These are phyloP conservation scores for Murina feae DNA, from an alignment of 2,113 vertebrate species.

Conservation along the genomic window DNA sequence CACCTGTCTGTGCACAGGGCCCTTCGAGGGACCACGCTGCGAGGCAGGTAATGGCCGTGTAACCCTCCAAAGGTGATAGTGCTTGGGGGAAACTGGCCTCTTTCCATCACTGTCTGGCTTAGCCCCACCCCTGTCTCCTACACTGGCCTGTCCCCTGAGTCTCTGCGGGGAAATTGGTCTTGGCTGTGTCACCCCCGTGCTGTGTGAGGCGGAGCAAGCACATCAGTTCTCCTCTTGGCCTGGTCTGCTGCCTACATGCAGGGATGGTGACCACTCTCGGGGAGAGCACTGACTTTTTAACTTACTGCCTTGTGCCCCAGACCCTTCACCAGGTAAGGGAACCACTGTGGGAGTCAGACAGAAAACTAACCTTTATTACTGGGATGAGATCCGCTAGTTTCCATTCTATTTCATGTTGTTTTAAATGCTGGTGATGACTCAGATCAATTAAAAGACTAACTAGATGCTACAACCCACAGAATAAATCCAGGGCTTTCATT, in stretches of 20 bases:
- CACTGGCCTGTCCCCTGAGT: background rate
- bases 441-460: background rate
- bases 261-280: background rate
- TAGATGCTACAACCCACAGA: background rate
- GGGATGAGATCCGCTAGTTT: no score
- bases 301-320: background rate
- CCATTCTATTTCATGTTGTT: background rate
- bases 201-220: background rate
- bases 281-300: background rate
- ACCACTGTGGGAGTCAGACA: background rate
- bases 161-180: background rate
- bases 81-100: background rate
- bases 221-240: background rate
- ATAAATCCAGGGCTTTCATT: background rate
- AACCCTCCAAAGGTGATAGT: fast-evolving
- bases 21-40: conserved; percentile 88
- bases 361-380: background rate
- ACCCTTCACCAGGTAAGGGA: fast-evolving
- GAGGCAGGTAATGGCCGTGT: conserved; percentile 85
- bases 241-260: no score
- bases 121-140: background rate
- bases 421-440: background rate
- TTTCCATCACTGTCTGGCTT: fast-evolving
- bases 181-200: background rate
- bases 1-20: conserved; percentile 85